Percentiles rank a stretch among this genome's conserved stretches.
Conservation (phyloP, 2,888 invertebrate genomes). For the Parelbella ahira region DNA sequence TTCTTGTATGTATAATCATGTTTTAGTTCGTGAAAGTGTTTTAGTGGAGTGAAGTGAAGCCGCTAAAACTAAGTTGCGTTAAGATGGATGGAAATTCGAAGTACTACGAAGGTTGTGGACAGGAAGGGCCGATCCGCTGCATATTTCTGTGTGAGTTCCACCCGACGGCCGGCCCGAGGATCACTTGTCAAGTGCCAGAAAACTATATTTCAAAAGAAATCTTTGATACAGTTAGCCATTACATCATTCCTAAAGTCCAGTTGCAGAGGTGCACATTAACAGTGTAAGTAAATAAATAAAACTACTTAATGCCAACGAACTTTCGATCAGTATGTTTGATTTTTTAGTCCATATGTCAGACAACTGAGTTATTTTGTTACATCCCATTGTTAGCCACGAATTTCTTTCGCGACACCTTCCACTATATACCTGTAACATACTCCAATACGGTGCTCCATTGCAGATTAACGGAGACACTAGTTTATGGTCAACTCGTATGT, state of each 20-base stretch:
- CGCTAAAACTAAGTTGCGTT: slow-evolving; percentile 33
- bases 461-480: too few relatives aligned
- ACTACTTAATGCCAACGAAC: too few relatives aligned
- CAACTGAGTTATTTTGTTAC: too few relatives aligned
- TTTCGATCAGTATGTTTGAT: too few relatives aligned
- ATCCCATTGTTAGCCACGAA: too few relatives aligned
- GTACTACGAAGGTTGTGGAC: slow-evolving; percentile 80
- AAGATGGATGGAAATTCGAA: slow-evolving; percentile 70
- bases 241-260: slow-evolving; percentile 91
- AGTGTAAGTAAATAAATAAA: slow-evolving; percentile 86
- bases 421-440: too few relatives aligned
- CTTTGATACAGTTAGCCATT: slow-evolving; percentile 90
- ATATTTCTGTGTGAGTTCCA: slow-evolving; percentile 90
- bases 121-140: slow-evolving; percentile 86
- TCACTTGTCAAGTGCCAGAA: slow-evolving; percentile 89
- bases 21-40: slow-evolving; percentile 27
- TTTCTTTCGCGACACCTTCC: too few relatives aligned
- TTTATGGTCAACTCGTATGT: too few relatives aligned
- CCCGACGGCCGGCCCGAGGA: slow-evolving; percentile 87
- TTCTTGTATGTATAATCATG: slow-evolving; percentile 26
- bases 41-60: slow-evolving; percentile 30
- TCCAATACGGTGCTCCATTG: too few relatives aligned
- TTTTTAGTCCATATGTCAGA: too few relatives aligned
- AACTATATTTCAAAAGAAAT: slow-evolving; percentile 89
- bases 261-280: slow-evolving; percentile 88